Evolutionary conservation across 2,888 invertebrate species (phyloP), one percentile per base, ranked within the genome.

Genomic region (Tineola bisselliella): DNA sequence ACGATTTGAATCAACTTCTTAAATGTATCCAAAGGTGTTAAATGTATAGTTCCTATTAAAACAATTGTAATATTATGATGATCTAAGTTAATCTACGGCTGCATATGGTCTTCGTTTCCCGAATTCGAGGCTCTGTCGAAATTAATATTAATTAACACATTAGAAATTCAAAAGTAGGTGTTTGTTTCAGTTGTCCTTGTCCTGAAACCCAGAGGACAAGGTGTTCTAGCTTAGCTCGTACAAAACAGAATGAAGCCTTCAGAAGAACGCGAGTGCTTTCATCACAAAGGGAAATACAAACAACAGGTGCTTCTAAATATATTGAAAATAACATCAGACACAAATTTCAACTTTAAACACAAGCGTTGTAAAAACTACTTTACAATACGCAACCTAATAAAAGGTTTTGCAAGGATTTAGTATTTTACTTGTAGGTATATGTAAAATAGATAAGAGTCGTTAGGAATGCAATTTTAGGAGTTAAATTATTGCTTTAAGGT

Each of bases 221-320:
- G 25, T 2, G 6, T 4, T 25, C 25, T 4, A 25, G 6, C 6
- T 25, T 25, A 25, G 6, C 25, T 25, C n/a, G n/a, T n/a, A 25
- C 8, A 10, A 48, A 48, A 6, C n/a, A 17, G 17, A 17, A 48
- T 17, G 6, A 48, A 48, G 15, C 48, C 38, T 38, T 38, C 10
- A 38, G 48, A 48, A 48, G 13, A 48, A 10, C 48, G 13, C 17
- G 48, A 56, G 30, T 25, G 56, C 10, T 56, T 56, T 56, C 56
- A 56, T 56, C 17, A 56, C 56, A 48, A 48, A 48, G 48, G 48
- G 48, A 48, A 15, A 48, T 48, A 38, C 48, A 25, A 56, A 56
- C 56, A 56, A 56, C 56, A 56, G 56, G 56, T 56, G 56, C 56
- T 56, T 18, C 18, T 19, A 12, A 56, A 56, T 56, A 56, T 56